Evolutionary conservation across 2,888 invertebrate genomes (phyloP).

Genomic region (Mythimna albipuncta): DNA sequence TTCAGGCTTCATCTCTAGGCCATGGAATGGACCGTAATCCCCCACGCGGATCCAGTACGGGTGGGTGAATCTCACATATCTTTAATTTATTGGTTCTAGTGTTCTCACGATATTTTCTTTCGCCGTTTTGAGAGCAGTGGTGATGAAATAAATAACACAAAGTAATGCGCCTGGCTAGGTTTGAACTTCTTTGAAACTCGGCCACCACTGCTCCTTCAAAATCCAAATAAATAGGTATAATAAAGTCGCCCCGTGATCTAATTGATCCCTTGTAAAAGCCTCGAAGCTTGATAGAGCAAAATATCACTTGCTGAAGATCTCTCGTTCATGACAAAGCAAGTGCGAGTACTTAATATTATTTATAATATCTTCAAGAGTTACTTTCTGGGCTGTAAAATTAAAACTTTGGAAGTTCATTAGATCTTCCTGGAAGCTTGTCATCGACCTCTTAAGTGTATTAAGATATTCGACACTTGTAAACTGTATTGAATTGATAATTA

Average conservation of each 20-base stretch:
- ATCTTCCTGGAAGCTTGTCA: background rate
- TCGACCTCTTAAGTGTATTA: background rate
- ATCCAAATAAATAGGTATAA: background rate
- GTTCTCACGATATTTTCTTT: too few relatives aligned
- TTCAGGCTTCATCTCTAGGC: too few relatives aligned
- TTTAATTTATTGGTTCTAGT: too few relatives aligned
- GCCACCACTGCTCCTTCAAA: too few relatives aligned
- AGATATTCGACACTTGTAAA: background rate
- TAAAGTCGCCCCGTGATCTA: background rate
- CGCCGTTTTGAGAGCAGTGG: too few relatives aligned
- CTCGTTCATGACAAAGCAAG: constrained; percentile 6
- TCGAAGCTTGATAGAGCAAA: background rate
- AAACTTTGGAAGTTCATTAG: background rate
- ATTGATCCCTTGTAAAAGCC: background rate
- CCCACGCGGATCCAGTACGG: too few relatives aligned
- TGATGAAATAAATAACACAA: too few relatives aligned
- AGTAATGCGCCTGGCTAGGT: too few relatives aligned
- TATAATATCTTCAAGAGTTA: background rate
- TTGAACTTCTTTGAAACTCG: too few relatives aligned
- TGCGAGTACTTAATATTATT: background rate
- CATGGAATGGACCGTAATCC: too few relatives aligned
- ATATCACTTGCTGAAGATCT: background rate
- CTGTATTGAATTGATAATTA: too few relatives aligned
- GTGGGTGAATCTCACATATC: too few relatives aligned
- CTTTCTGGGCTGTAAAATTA: background rate